phyloP scores from a whole-genome alignment of 2,113 vertebrate species.

The Symphodus melops region DNA sequence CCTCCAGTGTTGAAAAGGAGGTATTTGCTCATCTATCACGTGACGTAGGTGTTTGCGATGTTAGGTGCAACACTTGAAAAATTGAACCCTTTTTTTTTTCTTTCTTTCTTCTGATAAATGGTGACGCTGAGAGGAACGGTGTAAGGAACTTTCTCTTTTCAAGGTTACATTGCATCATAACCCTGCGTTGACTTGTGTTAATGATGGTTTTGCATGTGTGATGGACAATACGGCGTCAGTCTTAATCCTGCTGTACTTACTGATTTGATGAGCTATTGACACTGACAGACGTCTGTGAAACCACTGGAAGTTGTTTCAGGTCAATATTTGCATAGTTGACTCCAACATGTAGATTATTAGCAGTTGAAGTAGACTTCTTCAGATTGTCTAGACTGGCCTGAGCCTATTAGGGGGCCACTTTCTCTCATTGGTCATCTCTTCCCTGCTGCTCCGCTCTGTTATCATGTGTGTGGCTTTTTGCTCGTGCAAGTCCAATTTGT shows the following conservation, averaged over 20 bases:
- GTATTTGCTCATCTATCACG: no score
- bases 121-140: no score
- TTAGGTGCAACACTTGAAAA: no score
- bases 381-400: constrained; percentile 47
- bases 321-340: constrained; percentile 24
- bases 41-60: no score
- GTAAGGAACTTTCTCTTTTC: no score
- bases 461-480: constrained; percentile 11
- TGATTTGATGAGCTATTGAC: not conserved
- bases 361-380: constrained; percentile 24
- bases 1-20: not conserved
- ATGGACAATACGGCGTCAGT: no score
- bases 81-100: no score
- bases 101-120: no score
- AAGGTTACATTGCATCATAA: not conserved
- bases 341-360: constrained; percentile 43
- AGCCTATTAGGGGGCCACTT: constrained; percentile 67
- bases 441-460: constrained; percentile 9
- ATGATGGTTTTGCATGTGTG: not conserved
- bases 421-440: constrained; percentile 44
- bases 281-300: not conserved
- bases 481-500: constrained; percentile 10
- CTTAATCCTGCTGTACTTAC: not conserved
- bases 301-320: constrained; percentile 3
- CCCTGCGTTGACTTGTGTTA: not conserved